Base-by-base conservation (phyloP, 2,113 vertebrate genomes). In the Triplophysa siluroides region DNA sequence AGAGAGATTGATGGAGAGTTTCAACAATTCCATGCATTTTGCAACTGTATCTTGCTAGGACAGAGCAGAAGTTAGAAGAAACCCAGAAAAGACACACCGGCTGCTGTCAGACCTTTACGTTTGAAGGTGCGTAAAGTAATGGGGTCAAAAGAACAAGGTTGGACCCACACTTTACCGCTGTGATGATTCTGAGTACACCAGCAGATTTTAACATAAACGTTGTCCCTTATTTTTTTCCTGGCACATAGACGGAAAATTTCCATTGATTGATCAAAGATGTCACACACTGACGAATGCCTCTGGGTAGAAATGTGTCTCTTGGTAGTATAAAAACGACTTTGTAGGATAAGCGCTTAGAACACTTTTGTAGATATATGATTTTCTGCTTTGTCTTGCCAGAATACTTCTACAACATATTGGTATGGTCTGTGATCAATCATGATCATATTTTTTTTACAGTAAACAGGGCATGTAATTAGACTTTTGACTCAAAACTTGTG, bases 201-300 rank as follows among this genome's bases (percentile, higher is more conserved):
- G 29, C 73, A 63, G 38, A 41, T 38, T 2, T 47, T 2, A 78
- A 79, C 86, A 75, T 86, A 85, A 72, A 82, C 3, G 3, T 62
- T 73, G 69, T 76, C 78, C 18, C 18, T 58, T 13, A 61, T 62
- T 69, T 76, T 23, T 4, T 58, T 56, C 71, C 52, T 84, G 80
- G 71, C 82, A 80, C 69, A 64, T 75, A 81, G 87, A 89, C 81
- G 69, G 73, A 77, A 85, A 77, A 78, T 63, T 14, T 60, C 82
- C 18, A 50, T 13, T 87, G 86, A 90, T 72, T 86, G 87, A 90
- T 86, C 81, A 16, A 47, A 80, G 82, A 87, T 88, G 84, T 85
- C 88, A 85, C 67, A 58, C 2, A 47, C 76, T 78, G 76, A 88
- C 85, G 79, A 85, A 87, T 74, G 54, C 47, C 64, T 75, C 72